Conservation (phyloP, 2,797 vertebrate species). For the Morelia viridis region DNA sequence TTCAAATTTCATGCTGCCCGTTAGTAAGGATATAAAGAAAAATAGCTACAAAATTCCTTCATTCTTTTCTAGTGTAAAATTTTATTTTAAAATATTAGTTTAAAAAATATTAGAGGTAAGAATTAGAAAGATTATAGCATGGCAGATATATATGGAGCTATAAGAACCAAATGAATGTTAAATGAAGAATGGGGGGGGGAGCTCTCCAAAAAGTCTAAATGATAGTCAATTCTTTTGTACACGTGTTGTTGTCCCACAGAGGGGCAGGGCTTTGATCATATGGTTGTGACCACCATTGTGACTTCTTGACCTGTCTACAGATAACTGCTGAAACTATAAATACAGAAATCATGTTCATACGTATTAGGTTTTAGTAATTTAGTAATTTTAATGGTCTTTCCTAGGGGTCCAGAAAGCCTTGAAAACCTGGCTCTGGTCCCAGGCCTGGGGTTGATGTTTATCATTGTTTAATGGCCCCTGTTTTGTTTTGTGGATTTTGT, state of each 20-base stretch:
- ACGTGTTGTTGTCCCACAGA: neutral
- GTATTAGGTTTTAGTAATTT: neutral
- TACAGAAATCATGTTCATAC: neutral
- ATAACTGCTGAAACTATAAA: neutral
- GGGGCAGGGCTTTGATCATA: neutral
- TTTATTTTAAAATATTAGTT: conserved; percentile 60
- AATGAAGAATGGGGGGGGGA: neutral
- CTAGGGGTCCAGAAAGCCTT: neutral
- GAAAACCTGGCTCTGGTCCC: neutral
- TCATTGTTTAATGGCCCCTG: neutral
- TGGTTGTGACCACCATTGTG: neutral
- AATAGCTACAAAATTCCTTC: conserved; percentile 63
- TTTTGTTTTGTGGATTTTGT: neutral
- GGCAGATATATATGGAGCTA: conserved; percentile 32
- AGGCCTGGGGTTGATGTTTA: neutral
- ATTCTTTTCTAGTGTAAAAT: conserved; percentile 61
- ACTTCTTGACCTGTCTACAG: neutral
- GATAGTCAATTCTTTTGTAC: neutral
- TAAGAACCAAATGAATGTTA: conserved; percentile 40
- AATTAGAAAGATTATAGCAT: conserved; percentile 46
- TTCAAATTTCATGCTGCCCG: conserved; percentile 54
- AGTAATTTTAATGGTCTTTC: neutral
- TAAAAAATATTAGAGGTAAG: conserved; percentile 28
- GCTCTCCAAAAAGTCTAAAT: neutral
- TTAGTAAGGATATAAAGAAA: conserved; percentile 64